Percentiles rank a stretch among this genome's conserved stretches.
These are phyloP conservation scores for Leptinotarsa texana DNA, from an alignment of 1,140 invertebrate genomes.

Conservation along the genomic window DNA sequence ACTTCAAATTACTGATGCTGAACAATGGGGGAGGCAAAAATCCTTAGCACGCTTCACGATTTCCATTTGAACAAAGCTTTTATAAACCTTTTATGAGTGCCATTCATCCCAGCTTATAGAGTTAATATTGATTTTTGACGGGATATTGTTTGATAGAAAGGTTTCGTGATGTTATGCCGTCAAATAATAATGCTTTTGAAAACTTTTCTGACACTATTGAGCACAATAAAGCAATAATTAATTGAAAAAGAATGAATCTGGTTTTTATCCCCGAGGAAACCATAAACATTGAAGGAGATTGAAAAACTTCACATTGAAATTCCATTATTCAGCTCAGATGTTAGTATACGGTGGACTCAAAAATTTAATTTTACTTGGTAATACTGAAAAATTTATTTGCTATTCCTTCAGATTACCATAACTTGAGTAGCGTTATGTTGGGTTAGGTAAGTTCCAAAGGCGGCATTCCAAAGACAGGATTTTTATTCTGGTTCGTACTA, in stretches of 20 bases:
- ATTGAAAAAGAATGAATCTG: constrained; percentile 22
- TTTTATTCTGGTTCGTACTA: too few relatives aligned
- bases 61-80: constrained; percentile 32
- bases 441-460: too few relatives aligned
- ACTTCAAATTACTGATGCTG: constrained; percentile 22
- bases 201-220: constrained; percentile 20
- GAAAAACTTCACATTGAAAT: too few relatives aligned
- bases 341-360: too few relatives aligned
- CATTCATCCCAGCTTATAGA: constrained; percentile 26
- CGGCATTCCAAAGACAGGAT: too few relatives aligned
- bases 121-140: constrained; percentile 30
- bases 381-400: too few relatives aligned
- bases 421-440: too few relatives aligned
- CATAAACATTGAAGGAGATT: too few relatives aligned
- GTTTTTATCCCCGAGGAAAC: background rate
- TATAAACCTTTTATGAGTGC: constrained; percentile 31
- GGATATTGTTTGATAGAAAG: constrained; percentile 32
- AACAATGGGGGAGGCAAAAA: constrained; percentile 27
- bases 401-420: too few relatives aligned
- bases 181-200: constrained; percentile 23
- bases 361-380: too few relatives aligned
- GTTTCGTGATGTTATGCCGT: constrained; percentile 21
- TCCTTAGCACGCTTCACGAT: constrained; percentile 26
- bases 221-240: constrained; percentile 25
- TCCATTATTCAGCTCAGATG: too few relatives aligned